Evolutionary conservation across 2,797 vertebrate genomes (phyloP).

Genomic region (Pagetopsis macropterus): DNA sequence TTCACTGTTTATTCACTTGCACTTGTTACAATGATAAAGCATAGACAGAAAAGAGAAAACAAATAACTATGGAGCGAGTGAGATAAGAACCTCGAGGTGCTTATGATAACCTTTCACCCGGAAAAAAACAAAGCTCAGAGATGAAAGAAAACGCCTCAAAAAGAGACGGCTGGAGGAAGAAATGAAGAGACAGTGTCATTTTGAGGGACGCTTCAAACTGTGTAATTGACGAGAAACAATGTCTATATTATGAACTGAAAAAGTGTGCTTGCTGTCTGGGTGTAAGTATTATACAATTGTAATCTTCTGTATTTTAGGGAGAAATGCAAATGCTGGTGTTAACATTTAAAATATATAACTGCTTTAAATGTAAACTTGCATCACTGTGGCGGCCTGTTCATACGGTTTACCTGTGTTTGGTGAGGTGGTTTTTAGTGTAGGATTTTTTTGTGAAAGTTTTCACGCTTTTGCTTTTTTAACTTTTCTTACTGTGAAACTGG

Average conservation of each 20-base stretch:
- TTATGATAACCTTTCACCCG: slow-evolving; percentile 54
- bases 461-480: neutral
- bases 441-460: slow-evolving; percentile 20
- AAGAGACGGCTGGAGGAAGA: slow-evolving; percentile 18
- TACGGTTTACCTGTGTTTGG: neutral
- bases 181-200: slow-evolving; percentile 13
- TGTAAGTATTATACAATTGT: slow-evolving; percentile 3
- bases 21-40: slow-evolving; percentile 53
- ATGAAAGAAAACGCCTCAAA: slow-evolving; percentile 46
- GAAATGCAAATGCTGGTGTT: slow-evolving; percentile 10
- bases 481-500: slow-evolving; percentile 39
- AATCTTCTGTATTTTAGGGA: slow-evolving; percentile 8
- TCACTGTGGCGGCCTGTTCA: slow-evolving; percentile 3
- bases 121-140: slow-evolving; percentile 56
- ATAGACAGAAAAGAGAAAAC: slow-evolving; percentile 42
- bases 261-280: slow-evolving; percentile 17
- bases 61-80: slow-evolving; percentile 51
- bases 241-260: slow-evolving; percentile 18
- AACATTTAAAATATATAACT: neutral
- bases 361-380: slow-evolving; percentile 3
- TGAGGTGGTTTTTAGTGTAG: slow-evolving; percentile 16
- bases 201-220: slow-evolving; percentile 9
- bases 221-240: slow-evolving; percentile 40
- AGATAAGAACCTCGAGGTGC: slow-evolving; percentile 43
- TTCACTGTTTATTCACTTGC: slow-evolving; percentile 52